These are phyloP conservation scores for Apodemia hepburni DNA, from an alignment of 2,888 invertebrate genomes.

Conservation along the genomic window DNA sequence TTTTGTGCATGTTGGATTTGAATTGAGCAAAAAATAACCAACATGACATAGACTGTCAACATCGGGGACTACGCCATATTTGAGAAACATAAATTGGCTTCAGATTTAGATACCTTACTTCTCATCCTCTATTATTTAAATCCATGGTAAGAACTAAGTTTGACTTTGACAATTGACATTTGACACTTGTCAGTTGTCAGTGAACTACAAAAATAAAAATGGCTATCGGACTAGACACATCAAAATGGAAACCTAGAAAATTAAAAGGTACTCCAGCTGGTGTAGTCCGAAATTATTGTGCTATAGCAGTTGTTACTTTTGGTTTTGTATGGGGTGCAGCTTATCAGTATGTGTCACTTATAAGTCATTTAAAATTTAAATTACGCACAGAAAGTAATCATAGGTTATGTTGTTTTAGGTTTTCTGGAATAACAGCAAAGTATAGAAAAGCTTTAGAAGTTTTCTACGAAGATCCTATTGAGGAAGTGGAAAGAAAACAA, in stretches of 20 bases:
- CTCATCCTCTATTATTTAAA: no score
- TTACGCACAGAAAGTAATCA: slow-evolving; percentile 18
- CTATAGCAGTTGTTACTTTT: slow-evolving; percentile 60
- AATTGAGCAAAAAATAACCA: no score
- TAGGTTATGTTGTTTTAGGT: slow-evolving; percentile 44
- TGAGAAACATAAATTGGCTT: no score
- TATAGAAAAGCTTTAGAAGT: slow-evolving; percentile 45
- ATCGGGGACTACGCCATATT: no score
- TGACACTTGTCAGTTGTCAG: no score
- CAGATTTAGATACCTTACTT: no score
- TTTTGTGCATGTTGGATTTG: no score
- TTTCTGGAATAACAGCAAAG: slow-evolving; percentile 43
- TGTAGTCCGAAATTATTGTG: slow-evolving; percentile 75
- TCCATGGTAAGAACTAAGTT: no score
- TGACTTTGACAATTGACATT: no score
- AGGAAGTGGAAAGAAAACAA: slow-evolving; percentile 60
- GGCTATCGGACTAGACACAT: slow-evolving; percentile 77
- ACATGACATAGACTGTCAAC: no score
- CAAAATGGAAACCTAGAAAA: slow-evolving; percentile 83
- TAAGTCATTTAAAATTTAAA: background rate
- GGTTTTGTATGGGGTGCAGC: slow-evolving; percentile 59
- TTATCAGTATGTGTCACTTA: slow-evolving; percentile 69
- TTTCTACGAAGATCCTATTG: slow-evolving; percentile 61
- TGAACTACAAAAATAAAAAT: no score
- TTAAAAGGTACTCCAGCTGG: slow-evolving; percentile 83